Evolutionary conservation across 2,888 invertebrate genomes (phyloP).

Genomic region (Tetropium fuscum): DNA sequence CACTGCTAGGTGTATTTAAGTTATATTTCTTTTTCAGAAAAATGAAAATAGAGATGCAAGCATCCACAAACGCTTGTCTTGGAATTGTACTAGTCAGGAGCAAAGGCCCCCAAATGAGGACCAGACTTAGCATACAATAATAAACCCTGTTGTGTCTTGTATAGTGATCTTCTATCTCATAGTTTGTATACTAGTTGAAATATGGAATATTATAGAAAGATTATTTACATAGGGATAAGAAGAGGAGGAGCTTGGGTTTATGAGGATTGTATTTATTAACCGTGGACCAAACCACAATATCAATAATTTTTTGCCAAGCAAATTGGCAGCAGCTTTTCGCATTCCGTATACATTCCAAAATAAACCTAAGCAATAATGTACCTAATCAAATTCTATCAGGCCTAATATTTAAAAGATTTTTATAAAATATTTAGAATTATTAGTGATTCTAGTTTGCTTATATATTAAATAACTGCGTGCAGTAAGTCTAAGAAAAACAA

Average conservation of each 20-base stretch:
- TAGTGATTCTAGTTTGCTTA: conserved; percentile 46
- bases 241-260: conserved; percentile 53
- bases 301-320: conserved; percentile 36
- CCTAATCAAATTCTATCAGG: conserved; percentile 54
- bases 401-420: conserved; percentile 55
- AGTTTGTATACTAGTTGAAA: conserved; percentile 59
- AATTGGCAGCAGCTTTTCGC: conserved; percentile 42
- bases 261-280: conserved; percentile 48
- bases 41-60: conserved; percentile 67
- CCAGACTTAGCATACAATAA: conserved; percentile 64
- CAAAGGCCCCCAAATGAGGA: conserved; percentile 58
- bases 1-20: no score
- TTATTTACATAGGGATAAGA: conserved; percentile 39
- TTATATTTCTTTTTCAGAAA: conserved; percentile 60
- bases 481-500: conserved; percentile 37
- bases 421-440: conserved; percentile 46
- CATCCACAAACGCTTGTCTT: conserved; percentile 73
- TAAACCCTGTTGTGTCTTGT: conserved; percentile 57
- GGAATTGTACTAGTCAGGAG: conserved; percentile 68
- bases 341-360: conserved; percentile 59
- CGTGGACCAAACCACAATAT: conserved; percentile 60
- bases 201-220: conserved; percentile 48
- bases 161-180: conserved; percentile 60
- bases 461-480: conserved; percentile 28
- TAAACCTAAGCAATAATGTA: conserved; percentile 57